Conservation (phyloP, 2,113 vertebrate species). For the Spea bombifrons region DNA sequence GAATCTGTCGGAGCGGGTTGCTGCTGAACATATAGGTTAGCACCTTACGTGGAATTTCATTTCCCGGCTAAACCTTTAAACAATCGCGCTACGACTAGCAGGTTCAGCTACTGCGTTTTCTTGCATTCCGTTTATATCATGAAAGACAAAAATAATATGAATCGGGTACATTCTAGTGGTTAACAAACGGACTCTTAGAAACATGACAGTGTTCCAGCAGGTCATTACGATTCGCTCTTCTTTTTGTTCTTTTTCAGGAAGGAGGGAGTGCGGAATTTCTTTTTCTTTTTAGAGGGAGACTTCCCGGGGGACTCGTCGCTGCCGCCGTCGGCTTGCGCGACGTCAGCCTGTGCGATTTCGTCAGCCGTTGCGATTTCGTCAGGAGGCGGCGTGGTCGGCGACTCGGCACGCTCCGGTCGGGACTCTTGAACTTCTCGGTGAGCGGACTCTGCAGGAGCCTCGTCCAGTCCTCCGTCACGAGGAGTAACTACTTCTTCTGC, state of each 20-base stretch:
- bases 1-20: conserved; percentile 32
- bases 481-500: conserved; percentile 50
- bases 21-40: conserved; percentile 58
- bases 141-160: conserved; percentile 66
- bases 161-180: conserved; percentile 80
- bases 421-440: conserved; percentile 62
- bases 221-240: conserved; percentile 85
- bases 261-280: conserved; percentile 98
- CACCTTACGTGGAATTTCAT: conserved; percentile 58
- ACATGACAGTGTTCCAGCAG: conserved; percentile 59
- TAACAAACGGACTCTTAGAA: conserved; percentile 66
- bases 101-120: conserved; percentile 56
- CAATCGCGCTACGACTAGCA: conserved; percentile 53
- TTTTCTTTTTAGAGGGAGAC: conserved; percentile 99
- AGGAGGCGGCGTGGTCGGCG: conserved; percentile 62
- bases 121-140: conserved; percentile 62
- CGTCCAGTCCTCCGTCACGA: conserved; percentile 54
- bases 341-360: conserved; percentile 68
- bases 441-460: conserved; percentile 52
- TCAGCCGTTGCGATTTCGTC: conserved; percentile 64
- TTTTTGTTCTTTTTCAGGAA: conserved; percentile 99
- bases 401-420: conserved; percentile 54
- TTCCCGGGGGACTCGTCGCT: conserved; percentile 95
- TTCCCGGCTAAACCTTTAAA: conserved; percentile 57
- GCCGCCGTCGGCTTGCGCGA: conserved; percentile 72